These are phyloP conservation scores for Lysiphlebus fabarum DNA, from an alignment of 1,140 invertebrate species.

Conservation along the genomic window DNA sequence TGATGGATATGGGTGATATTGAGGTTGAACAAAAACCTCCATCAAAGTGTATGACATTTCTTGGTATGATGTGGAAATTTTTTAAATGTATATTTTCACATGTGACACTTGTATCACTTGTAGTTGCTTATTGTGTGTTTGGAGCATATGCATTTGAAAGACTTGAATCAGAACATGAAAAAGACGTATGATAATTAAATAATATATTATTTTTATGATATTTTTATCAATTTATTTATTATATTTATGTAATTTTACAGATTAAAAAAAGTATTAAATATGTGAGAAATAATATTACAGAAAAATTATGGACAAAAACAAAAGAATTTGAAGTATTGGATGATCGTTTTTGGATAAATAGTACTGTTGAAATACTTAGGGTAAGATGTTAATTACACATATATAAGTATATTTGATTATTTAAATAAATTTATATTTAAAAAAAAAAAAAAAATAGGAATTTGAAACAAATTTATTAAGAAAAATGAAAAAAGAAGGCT, in stretches of 20 bases:
- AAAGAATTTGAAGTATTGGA: slow-evolving; percentile 62
- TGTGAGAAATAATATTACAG: slow-evolving; percentile 71
- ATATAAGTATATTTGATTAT: no score
- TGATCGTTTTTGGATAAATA: slow-evolving; percentile 70
- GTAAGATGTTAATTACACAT: no score
- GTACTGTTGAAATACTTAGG: slow-evolving; percentile 60
- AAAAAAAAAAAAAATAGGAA: slow-evolving; percentile 56
- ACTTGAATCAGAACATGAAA: slow-evolving; percentile 75
- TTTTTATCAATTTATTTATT: slow-evolving; percentile 14
- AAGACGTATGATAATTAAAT: slow-evolving; percentile 56
- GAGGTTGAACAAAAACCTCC: slow-evolving; percentile 33
- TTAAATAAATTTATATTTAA: no score
- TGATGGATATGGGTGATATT: slow-evolving; percentile 31
- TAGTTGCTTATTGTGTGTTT: slow-evolving; percentile 84
- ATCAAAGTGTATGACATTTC: slow-evolving; percentile 54
- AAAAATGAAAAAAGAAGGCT: slow-evolving; percentile 85
- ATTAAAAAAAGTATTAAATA: slow-evolving; percentile 75
- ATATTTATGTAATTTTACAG: slow-evolving; percentile 49
- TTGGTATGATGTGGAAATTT: slow-evolving; percentile 70
- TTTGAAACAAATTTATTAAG: slow-evolving; percentile 80
- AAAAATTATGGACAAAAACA: slow-evolving; percentile 78
- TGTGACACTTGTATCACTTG: slow-evolving; percentile 79
- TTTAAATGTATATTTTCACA: slow-evolving; percentile 82
- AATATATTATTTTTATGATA: slow-evolving; percentile 1
- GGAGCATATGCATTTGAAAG: slow-evolving; percentile 81